Percentiles rank a stretch among this genome's conserved stretches.
phyloP scores from a whole-genome alignment of 1,140 invertebrate genomes.

The Drosophila athabasca region DNA sequence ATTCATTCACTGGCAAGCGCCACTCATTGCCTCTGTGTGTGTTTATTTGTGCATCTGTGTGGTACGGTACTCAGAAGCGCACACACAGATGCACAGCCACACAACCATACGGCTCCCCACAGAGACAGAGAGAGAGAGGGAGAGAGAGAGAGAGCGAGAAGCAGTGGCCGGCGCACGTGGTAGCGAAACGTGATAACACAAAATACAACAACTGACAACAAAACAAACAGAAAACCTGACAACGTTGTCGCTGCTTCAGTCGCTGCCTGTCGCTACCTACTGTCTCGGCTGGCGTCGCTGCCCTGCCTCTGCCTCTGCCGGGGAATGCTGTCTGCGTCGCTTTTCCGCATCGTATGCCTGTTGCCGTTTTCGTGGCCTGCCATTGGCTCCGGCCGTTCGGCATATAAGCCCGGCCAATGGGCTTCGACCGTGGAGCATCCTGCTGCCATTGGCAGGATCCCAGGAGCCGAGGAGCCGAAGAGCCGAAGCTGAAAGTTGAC shows the following conservation, averaged over 20 bases:
- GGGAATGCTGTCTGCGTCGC: neutral
- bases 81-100: constrained; percentile 16
- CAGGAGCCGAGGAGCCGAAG: constrained; percentile 14
- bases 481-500: constrained; percentile 28
- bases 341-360: constrained; percentile 33
- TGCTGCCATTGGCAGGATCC: constrained; percentile 57
- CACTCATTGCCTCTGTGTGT: constrained; percentile 17
- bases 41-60: constrained; percentile 16
- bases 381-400: constrained; percentile 1
- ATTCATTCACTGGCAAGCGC: constrained; percentile 60
- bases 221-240: constrained; percentile 82
- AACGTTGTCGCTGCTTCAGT: constrained; percentile 35
- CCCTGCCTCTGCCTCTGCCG: neutral
- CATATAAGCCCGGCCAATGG: constrained; percentile 61
- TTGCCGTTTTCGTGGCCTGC: constrained; percentile 55
- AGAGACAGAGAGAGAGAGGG: too few species aligned
- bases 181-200: constrained; percentile 80
- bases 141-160: too few species aligned
- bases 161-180: constrained; percentile 71
- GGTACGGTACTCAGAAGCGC: constrained; percentile 14
- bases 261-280: constrained; percentile 21
- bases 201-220: constrained; percentile 75
- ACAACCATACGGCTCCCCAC: constrained; percentile 9
- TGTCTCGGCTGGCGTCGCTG: constrained; percentile 1
- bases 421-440: constrained; percentile 38